These are phyloP conservation scores for Frankliniella intonsa DNA, from an alignment of 2,888 invertebrate species.

Conservation along the genomic window DNA sequence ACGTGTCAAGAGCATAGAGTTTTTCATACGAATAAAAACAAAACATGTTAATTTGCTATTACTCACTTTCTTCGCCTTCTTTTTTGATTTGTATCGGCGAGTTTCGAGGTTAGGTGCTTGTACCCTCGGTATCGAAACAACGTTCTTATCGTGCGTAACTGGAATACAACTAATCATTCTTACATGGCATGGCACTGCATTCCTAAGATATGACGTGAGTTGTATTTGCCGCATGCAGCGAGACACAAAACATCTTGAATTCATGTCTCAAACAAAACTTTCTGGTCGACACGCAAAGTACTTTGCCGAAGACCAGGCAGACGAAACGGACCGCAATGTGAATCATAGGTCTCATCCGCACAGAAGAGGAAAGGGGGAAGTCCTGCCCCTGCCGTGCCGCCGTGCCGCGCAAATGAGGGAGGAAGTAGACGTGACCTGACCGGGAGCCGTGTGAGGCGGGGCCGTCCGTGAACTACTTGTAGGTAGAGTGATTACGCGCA, in stretches of 20 bases:
- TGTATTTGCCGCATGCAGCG: not conserved
- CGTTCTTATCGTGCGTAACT: not conserved
- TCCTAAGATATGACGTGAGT: not conserved
- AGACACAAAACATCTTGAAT: not conserved
- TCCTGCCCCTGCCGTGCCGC: too few relatives aligned
- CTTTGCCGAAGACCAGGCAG: too few relatives aligned
- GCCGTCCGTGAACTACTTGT: too few relatives aligned
- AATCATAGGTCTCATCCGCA: too few relatives aligned
- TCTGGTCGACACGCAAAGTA: too few relatives aligned
- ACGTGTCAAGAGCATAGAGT: not conserved
- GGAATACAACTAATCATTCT: not conserved
- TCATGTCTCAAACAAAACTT: not conserved
- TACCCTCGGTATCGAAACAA: not conserved
- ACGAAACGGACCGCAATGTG: too few relatives aligned
- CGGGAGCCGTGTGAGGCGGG: too few relatives aligned
- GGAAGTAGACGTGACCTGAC: too few relatives aligned
- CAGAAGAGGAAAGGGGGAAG: too few relatives aligned
- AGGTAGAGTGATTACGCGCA: too few relatives aligned
- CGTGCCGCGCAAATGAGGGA: too few relatives aligned
- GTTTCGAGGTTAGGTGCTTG: not conserved
- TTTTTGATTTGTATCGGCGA: not conserved
- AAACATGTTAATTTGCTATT: not conserved
- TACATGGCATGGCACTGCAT: not conserved
- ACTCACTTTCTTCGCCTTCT: not conserved
- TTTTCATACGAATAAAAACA: not conserved